Base-by-base conservation (phyloP, 1,140 invertebrate species). In the Scaptodrosophila lebanonensis region DNA sequence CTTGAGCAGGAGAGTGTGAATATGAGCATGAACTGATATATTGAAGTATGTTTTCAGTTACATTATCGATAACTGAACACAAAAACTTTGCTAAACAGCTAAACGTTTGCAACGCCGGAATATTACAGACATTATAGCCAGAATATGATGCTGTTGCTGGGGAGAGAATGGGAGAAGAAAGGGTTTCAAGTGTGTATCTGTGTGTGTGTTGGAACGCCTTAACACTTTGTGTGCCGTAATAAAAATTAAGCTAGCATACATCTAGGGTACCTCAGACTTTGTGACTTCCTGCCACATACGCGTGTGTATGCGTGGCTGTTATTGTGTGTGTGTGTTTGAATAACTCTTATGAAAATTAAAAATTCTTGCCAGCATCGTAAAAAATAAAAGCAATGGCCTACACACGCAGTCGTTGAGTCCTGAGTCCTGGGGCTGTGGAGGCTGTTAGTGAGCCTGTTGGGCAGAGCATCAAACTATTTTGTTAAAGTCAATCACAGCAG, bases 341-440 rank as follows among this genome's bases (percentile, higher is more conserved):
- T 27, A 35, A 67, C 70, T 73, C 63, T 73, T 73, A 60, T 67
- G 58, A 71, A 73, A 71, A 73, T 73, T 73, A 71, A 71, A 71
- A 73, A 71, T 71, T 73, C 70, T 71, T 54, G 63, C 32, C 59
- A 67, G 53, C 32, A 32, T 18, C 58, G 49, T 66, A 67, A 73
- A 71, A 49, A 38, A 54, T 42, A 53, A 9, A 15, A 47, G 8
- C 27, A 29, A 16, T 16, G 9, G n/a, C 11, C 32, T 18, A 16
- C 36, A 42, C 40, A 27, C 11, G n/a, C 38, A 45, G 39, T 50
- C 27, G 47, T 39, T 39, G 36, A n/a, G n/a, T n/a, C n/a, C n/a
- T n/a, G n/a, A n/a, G n/a, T n/a, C n/a, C n/a, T n/a, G n/a, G n/a
- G n/a, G n/a, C n/a, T n/a, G n/a, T n/a, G n/a, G n/a, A n/a, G n/a